Evolutionary conservation across 2,113 vertebrate genomes (phyloP).

Genomic region (Octodon degus): DNA sequence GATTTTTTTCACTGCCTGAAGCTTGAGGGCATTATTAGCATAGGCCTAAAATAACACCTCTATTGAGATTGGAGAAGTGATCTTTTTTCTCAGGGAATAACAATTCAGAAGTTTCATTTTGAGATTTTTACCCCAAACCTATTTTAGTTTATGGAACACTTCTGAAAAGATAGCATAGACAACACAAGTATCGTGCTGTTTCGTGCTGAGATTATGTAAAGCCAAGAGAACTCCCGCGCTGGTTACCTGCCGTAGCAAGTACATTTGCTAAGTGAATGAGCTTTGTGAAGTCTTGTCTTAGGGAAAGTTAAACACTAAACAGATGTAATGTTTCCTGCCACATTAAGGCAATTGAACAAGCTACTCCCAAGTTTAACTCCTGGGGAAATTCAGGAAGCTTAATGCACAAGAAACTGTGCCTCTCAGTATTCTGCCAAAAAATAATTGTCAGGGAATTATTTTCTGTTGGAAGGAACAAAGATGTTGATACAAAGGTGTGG

Average conservation of each 20-base stretch:
- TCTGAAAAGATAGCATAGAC: neutral
- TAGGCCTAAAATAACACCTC: neutral
- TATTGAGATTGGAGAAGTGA: neutral
- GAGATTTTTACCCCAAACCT: neutral
- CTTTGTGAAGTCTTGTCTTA: neutral
- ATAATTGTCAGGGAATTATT: neutral
- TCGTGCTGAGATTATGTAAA: neutral
- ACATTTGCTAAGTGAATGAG: neutral
- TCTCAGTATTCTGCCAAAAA: neutral
- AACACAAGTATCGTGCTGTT: neutral
- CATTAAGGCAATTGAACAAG: neutral
- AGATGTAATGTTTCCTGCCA: neutral
- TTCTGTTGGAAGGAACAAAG: neutral
- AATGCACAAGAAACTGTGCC: neutral
- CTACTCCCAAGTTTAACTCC: neutral
- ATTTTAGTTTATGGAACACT: neutral
- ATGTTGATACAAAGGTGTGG: neutral
- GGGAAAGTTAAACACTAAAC: neutral
- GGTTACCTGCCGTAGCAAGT: neutral
- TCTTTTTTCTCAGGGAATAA: neutral
- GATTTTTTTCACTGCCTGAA: neutral
- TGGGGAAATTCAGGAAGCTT: neutral
- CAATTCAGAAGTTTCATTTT: neutral
- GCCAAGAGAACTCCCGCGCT: neutral
- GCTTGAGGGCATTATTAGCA: neutral